Evolutionary conservation across 2,797 vertebrate species (phyloP).

Genomic region (Malacoctenus gilli): DNA sequence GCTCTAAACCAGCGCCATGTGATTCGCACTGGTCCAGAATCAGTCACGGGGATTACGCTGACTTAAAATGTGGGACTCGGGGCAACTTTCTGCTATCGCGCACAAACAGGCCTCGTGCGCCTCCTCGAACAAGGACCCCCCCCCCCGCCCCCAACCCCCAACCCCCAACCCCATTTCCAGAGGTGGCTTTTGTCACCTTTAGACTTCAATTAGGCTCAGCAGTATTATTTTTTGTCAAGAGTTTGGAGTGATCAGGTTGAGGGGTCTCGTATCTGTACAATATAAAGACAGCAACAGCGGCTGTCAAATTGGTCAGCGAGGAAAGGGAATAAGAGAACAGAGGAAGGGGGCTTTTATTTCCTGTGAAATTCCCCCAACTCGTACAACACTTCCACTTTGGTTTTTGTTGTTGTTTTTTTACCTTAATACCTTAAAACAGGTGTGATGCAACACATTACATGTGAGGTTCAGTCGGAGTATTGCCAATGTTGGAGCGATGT

Average conservation of each 20-base stretch:
- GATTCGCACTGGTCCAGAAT: conserved; percentile 60
- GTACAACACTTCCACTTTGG: too few species aligned
- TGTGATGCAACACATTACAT: too few species aligned
- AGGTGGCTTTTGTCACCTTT: conserved; percentile 28
- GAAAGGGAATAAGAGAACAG: neutral
- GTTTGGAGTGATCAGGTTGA: conserved; percentile 7
- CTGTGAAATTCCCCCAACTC: too few species aligned
- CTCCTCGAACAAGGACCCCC: conserved; percentile 33
- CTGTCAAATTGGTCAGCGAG: neutral
- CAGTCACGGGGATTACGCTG: conserved; percentile 70
- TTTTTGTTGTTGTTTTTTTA: too few species aligned
- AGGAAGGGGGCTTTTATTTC: too few species aligned
- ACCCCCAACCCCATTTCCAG: too few species aligned
- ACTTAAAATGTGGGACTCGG: conserved; percentile 59
- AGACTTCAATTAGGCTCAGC: conserved; percentile 14
- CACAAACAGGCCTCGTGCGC: conserved; percentile 49
- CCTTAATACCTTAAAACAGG: too few species aligned
- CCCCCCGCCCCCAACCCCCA: too few species aligned
- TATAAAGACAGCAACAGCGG: neutral
- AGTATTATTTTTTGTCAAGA: neutral
- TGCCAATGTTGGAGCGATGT: too few species aligned
- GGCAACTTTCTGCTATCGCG: conserved; percentile 67
- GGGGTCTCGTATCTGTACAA: neutral
- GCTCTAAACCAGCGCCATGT: conserved; percentile 38
- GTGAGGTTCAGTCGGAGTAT: too few species aligned